A percentile compares a stretch with the other conserved stretches of the same genome.
Evolutionary conservation across 1,140 invertebrate species (phyloP).

Genomic region (Bombus breviceps): DNA sequence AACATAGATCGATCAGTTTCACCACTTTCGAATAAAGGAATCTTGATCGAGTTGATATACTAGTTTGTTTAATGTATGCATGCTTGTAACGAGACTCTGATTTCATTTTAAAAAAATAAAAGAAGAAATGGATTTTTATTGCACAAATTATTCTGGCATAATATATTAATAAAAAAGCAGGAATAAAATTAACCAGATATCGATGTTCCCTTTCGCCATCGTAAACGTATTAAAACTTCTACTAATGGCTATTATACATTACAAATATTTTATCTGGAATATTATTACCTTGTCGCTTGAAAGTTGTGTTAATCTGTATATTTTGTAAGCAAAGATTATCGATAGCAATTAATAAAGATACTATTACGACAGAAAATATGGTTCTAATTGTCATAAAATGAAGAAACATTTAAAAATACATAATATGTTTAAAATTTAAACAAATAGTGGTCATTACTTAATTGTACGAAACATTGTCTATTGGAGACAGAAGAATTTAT

Average conservation of each 20-base stretch:
- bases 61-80: not conserved
- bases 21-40: not conserved
- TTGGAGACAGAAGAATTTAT: conserved; percentile 15
- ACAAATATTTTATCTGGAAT: conserved; percentile 59
- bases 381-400: conserved; percentile 15
- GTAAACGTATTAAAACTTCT: conserved; percentile 54
- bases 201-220: conserved; percentile 62
- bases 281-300: conserved; percentile 73
- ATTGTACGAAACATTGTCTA: conserved; percentile 8
- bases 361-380: conserved; percentile 54
- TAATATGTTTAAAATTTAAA: not conserved
- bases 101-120: not conserved
- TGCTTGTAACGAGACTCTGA: not conserved
- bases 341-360: conserved; percentile 75
- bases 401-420: not conserved
- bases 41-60: not conserved
- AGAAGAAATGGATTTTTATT: not conserved
- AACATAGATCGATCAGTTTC: not conserved
- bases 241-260: conserved; percentile 50
- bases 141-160: not conserved
- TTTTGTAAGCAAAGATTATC: conserved; percentile 78
- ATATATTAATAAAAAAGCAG: not conserved
- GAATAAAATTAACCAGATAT: conserved; percentile 20
- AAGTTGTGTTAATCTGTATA: conserved; percentile 76
- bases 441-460: not conserved